Percentiles rank a stretch among this genome's conserved stretches.
Evolutionary conservation across 2,888 invertebrate species (phyloP).

Genomic region (Malachius bipustulatus): DNA sequence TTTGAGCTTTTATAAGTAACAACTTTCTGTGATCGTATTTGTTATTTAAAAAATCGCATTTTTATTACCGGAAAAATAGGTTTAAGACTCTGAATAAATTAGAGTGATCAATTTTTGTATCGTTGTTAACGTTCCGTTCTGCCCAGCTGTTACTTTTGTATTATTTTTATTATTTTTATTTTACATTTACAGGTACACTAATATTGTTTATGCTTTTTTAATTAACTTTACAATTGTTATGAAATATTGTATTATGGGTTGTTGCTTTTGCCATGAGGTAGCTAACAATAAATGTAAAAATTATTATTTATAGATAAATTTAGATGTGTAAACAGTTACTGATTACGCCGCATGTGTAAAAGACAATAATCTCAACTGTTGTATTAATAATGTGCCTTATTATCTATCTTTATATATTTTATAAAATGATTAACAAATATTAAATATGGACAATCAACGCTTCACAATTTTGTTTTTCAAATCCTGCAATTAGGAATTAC

Average conservation of each 20-base stretch:
- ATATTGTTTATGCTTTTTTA: constrained; percentile 20
- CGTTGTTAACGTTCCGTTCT: constrained; percentile 14
- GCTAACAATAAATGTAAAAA: constrained; percentile 12
- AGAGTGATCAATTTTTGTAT: constrained; percentile 16
- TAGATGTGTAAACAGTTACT: neutral
- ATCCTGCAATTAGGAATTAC: too few species aligned
- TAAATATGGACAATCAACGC: too few species aligned
- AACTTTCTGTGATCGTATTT: too few species aligned
- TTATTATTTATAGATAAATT: neutral
- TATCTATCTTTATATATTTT: constrained; percentile 15
- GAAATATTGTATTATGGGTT: constrained; percentile 16
- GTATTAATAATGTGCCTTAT: constrained; percentile 15
- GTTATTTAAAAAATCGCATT: constrained; percentile 20
- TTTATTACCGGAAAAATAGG: constrained; percentile 11
- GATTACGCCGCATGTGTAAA: constrained; percentile 16
- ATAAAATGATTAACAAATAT: constrained; percentile 14
- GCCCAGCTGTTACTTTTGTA: constrained; percentile 21
- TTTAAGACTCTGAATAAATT: constrained; percentile 17
- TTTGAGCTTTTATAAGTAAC: too few species aligned
- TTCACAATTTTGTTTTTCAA: too few species aligned
- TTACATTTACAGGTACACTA: constrained; percentile 16
- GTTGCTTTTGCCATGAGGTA: constrained; percentile 23
- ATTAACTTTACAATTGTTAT: constrained; percentile 17
- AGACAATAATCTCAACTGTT: constrained; percentile 19
- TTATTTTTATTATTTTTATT: constrained; percentile 14